These are phyloP conservation scores for Archilochus colubris DNA, from an alignment of 2,113 vertebrate genomes.

Conservation along the genomic window DNA sequence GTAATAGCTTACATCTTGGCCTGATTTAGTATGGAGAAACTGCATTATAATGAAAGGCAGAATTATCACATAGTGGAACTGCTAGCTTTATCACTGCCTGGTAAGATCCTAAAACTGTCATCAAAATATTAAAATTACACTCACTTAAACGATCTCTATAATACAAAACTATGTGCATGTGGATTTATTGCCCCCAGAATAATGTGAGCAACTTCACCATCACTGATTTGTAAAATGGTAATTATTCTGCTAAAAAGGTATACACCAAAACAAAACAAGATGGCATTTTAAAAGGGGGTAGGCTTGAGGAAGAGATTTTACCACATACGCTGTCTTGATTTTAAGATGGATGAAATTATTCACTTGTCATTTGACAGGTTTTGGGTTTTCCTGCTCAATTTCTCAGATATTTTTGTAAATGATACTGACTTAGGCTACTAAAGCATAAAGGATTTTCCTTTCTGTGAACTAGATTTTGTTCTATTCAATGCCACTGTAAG, in stretches of 20 bases:
- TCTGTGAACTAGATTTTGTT: not conserved
- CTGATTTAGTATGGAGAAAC: constrained; percentile 82
- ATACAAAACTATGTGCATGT: not conserved
- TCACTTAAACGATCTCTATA: constrained; percentile 51
- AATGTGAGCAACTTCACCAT: constrained; percentile 10
- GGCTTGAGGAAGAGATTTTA: not conserved
- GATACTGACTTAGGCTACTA: not conserved
- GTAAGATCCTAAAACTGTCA: constrained; percentile 78
- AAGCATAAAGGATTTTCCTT: not conserved
- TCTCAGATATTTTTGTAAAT: not conserved
- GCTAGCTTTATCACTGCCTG: constrained; percentile 73
- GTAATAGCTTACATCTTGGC: constrained; percentile 83
- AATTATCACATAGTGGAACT: constrained; percentile 85
- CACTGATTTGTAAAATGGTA: constrained; percentile 41
- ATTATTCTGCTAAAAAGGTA: constrained; percentile 45
- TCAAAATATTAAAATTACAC: constrained; percentile 69
- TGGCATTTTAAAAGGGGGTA: not conserved
- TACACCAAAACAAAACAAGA: constrained; percentile 36
- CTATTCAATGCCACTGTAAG: not conserved
- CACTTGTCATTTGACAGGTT: not conserved
- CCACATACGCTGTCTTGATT: not conserved
- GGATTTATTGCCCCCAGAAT: constrained; percentile 53
- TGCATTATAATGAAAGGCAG: constrained; percentile 80
- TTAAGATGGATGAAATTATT: not conserved
- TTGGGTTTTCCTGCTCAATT: not conserved